These are phyloP conservation scores for Anser cygnoides DNA, from an alignment of 2,113 vertebrate species.

Conservation along the genomic window DNA sequence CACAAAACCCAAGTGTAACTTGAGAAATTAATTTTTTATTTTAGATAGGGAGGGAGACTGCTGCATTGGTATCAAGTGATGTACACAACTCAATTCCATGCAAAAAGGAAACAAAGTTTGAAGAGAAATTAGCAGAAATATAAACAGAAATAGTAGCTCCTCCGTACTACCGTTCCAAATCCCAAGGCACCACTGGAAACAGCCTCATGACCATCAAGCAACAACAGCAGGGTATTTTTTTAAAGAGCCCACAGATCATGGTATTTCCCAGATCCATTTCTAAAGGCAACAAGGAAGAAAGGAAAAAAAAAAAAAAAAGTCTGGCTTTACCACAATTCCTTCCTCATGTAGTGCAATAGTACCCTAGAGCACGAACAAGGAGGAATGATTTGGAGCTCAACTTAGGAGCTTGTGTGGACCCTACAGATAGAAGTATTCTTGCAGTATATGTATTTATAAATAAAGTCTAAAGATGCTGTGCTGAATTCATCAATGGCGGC, in stretches of 20 bases:
- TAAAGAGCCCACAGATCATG: background rate
- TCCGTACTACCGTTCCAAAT: background rate
- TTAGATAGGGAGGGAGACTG: background rate
- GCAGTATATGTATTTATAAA: no score
- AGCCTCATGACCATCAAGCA: background rate
- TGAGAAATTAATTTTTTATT: background rate
- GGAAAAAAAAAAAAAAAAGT: no score
- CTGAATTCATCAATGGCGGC: background rate
- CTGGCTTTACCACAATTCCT: background rate
- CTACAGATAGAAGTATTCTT: background rate
- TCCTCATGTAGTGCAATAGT: rapidly evolving
- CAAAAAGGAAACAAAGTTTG: background rate
- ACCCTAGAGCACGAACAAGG: background rate
- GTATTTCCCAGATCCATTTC: background rate
- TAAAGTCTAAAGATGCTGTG: background rate
- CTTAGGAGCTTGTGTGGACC: background rate
- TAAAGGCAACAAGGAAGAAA: background rate
- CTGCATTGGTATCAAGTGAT: background rate
- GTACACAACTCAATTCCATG: background rate
- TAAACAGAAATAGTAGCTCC: no score
- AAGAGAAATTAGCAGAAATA: background rate
- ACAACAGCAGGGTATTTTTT: background rate
- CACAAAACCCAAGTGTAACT: background rate
- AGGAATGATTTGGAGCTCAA: background rate
- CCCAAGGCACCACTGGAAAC: background rate